phyloP scores from a whole-genome alignment of 2,113 vertebrate genomes.

The Gadus macrocephalus region DNA sequence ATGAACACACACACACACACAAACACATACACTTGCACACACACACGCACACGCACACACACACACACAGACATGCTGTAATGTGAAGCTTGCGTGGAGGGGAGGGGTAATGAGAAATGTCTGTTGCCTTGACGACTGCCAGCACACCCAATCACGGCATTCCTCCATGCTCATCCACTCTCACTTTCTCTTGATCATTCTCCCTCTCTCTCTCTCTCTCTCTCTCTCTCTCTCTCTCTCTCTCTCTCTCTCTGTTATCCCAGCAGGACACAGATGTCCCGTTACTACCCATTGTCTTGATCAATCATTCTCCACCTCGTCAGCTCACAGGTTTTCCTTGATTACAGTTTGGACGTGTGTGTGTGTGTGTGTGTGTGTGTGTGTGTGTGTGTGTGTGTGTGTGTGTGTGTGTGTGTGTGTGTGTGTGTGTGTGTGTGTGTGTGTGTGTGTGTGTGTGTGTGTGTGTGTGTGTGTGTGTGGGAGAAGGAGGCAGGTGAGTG shows the following conservation, averaged over 20 bases:
- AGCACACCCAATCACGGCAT: constrained; percentile 17
- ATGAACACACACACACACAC: constrained; percentile 24
- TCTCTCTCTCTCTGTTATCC: too few relatives aligned
- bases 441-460: neutral
- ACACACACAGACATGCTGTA: constrained; percentile 3
- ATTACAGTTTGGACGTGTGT: neutral
- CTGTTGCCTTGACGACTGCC: constrained; percentile 49
- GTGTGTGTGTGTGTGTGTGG: neutral
- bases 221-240: too few relatives aligned
- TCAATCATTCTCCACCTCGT: neutral
- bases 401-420: neutral
- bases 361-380: neutral
- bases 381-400: too few relatives aligned
- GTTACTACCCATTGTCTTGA: neutral
- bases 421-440: too few relatives aligned
- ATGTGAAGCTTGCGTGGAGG: constrained; percentile 29
- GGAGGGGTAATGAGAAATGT: constrained; percentile 37
- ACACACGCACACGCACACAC: neutral
- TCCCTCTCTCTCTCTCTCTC: too few relatives aligned
- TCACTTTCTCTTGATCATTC: too few relatives aligned
- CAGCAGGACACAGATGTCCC: too few relatives aligned
- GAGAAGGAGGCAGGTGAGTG: neutral
- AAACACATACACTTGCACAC: constrained; percentile 13
- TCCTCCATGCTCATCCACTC: constrained; percentile 16
- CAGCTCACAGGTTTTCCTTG: neutral